phyloP scores from a whole-genome alignment of 2,888 invertebrate species.

The Lasius fuliginosus region DNA sequence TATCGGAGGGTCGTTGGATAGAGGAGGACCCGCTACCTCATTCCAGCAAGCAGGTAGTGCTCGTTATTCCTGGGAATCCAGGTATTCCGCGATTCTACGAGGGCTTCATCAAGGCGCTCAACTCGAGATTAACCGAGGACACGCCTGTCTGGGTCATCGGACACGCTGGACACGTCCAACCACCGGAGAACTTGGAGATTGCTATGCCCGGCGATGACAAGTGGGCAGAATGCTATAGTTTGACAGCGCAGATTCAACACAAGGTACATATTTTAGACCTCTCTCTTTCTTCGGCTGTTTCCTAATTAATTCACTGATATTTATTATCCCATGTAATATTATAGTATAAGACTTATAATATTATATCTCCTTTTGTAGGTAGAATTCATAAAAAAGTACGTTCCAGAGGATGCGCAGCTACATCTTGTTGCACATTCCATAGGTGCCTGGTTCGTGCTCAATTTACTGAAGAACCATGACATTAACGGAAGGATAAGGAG shows the following conservation, averaged over 20 bases:
- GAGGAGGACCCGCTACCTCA: slow-evolving; percentile 81
- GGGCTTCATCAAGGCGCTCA: slow-evolving; percentile 90
- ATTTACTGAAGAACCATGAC: slow-evolving; percentile 89
- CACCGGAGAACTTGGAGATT: slow-evolving; percentile 86
- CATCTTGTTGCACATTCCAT: slow-evolving; percentile 97
- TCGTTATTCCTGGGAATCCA: slow-evolving; percentile 96
- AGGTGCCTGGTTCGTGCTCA: slow-evolving; percentile 94
- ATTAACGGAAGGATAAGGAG: slow-evolving; percentile 88
- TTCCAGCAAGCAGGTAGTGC: slow-evolving; percentile 89
- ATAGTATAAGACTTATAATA: slow-evolving; percentile 15
- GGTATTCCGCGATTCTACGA: slow-evolving; percentile 94
- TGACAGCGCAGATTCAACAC: slow-evolving; percentile 93
- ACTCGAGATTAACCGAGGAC: slow-evolving; percentile 87
- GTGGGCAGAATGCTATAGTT: slow-evolving; percentile 88
- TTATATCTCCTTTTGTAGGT: slow-evolving; percentile 81
- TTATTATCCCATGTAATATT: slow-evolving; percentile 7
- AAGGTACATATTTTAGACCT: slow-evolving; percentile 87
- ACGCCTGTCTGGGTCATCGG: slow-evolving; percentile 94
- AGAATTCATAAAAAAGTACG: slow-evolving; percentile 91
- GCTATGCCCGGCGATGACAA: slow-evolving; percentile 70
- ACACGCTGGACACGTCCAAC: slow-evolving; percentile 94
- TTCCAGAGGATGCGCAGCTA: slow-evolving; percentile 91
- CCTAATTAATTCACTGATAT: neutral
- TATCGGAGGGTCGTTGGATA: slow-evolving; percentile 91
- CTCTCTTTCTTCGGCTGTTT: neutral